These are phyloP conservation scores for Alviniconcha strummeri DNA, from an alignment of 2,888 invertebrate genomes.

Conservation along the genomic window DNA sequence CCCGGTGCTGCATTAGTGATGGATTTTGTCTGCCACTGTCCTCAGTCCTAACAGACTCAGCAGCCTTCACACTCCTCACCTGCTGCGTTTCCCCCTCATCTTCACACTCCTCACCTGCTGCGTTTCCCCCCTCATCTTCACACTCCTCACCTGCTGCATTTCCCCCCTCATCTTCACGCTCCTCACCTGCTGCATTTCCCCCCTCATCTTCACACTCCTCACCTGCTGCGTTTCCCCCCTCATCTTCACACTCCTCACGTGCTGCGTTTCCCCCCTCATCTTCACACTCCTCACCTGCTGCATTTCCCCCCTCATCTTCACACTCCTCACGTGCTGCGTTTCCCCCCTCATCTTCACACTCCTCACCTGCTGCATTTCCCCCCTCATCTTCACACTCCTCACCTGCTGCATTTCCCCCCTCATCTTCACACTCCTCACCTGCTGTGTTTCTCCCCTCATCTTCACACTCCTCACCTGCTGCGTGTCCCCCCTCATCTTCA, in stretches of 20 bases:
- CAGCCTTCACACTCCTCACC: background rate
- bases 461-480: background rate
- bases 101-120: no score
- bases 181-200: background rate
- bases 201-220: background rate
- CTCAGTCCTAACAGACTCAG: no score
- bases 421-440: no score
- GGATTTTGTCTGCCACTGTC: no score
- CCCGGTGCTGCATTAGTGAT: no score
- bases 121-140: slow-evolving; percentile 25
- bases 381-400: background rate
- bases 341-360: background rate
- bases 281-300: no score
- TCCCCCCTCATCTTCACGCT: no score
- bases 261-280: background rate
- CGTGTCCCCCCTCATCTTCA: background rate
- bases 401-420: background rate
- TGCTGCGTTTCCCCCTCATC: background rate
- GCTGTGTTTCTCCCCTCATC: no score
- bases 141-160: no score
- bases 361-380: no score
- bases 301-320: no score
- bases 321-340: background rate
- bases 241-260: background rate
- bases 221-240: no score